A percentile compares a stretch with the other conserved stretches of the same genome.
These are phyloP conservation scores for Stegophylla sp. DNA, from an alignment of 2,888 invertebrate species.

Conservation along the genomic window DNA sequence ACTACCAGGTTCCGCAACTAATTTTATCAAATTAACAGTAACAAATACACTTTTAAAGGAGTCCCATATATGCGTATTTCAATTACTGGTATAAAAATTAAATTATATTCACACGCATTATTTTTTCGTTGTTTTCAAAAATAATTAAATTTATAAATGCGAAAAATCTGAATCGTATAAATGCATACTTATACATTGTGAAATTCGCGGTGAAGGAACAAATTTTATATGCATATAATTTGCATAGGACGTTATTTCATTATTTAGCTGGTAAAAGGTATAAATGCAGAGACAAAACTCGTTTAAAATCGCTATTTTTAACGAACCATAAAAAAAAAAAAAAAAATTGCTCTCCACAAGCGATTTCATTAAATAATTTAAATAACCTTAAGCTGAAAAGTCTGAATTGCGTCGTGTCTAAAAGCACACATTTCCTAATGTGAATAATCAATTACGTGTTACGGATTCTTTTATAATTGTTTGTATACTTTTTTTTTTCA, in stretches of 20 bases:
- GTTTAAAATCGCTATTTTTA: constrained; percentile 17
- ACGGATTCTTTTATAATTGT: background rate
- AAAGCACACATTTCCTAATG: background rate
- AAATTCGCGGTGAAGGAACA: background rate
- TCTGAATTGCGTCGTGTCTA: constrained; percentile 9
- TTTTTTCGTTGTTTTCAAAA: background rate
- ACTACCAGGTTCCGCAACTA: too few relatives aligned
- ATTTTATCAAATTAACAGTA: too few relatives aligned
- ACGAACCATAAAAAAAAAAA: background rate
- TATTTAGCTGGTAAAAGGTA: background rate
- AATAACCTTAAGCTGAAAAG: background rate
- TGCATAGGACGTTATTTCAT: background rate
- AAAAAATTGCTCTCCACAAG: background rate
- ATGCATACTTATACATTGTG: background rate
- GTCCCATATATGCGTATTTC: too few relatives aligned
- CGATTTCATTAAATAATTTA: constrained; percentile 9
- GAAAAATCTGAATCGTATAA: too few relatives aligned
- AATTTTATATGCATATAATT: constrained; percentile 8
- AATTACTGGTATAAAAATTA: too few relatives aligned
- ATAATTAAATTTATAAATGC: background rate
- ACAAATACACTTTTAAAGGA: too few relatives aligned
- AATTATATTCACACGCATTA: too few relatives aligned
- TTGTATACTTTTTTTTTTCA: background rate
- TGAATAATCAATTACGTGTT: constrained; percentile 6
- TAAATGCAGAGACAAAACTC: background rate